Evolutionary conservation across 2,113 vertebrate species (phyloP), one percentile per base, ranked within the genome.

Genomic region (Electrona antarctica): DNA sequence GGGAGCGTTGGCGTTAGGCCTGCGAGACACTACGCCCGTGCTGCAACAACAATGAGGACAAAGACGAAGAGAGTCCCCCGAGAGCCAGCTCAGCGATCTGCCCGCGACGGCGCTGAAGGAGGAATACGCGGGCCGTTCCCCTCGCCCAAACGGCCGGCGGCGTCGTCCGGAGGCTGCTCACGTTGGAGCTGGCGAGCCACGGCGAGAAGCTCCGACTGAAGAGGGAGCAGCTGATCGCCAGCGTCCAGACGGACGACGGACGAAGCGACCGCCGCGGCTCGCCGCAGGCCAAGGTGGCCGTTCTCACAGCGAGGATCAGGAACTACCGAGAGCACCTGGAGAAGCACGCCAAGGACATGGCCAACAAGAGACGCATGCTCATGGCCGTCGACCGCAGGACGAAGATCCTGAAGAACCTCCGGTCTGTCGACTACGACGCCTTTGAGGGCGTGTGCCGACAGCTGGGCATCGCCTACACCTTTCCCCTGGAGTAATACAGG

Each of bases 311-410:
- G 66, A 95, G 67, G 87, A 98, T 99, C 52, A 92, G 92, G 60
- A 96, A 92, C 69, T 93, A 87, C 2, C 93, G 96, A 86, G 96
- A 98, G 60, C 97, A 99, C 73, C 84, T 99, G 77, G 94, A 94
- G 50, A 92, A 83, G 79, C 95, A 98, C 74, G 94, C 86, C 69
- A 98, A 98, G 95, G 98, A 99, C 89, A 98, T 95, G 78, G 88
- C 72, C 2, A 98, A 97, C 84, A 96, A 96, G 21, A 92, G 96
- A 3, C 60, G 65, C 41, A 94, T 98, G 94, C 90, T 96, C 61
- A 95, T 98, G 95, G 86, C 66, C 3, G 77, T 95, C 0, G 97
- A 98, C 81, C 77, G 62, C 6, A 91, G 96, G 58, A 96, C 93
- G 60, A 97, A 95, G 76, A 74, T 95, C 45, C 92, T 99, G 13